Base-by-base conservation (phyloP, 2,888 invertebrate genomes). In the Notodonta dromedarius region DNA sequence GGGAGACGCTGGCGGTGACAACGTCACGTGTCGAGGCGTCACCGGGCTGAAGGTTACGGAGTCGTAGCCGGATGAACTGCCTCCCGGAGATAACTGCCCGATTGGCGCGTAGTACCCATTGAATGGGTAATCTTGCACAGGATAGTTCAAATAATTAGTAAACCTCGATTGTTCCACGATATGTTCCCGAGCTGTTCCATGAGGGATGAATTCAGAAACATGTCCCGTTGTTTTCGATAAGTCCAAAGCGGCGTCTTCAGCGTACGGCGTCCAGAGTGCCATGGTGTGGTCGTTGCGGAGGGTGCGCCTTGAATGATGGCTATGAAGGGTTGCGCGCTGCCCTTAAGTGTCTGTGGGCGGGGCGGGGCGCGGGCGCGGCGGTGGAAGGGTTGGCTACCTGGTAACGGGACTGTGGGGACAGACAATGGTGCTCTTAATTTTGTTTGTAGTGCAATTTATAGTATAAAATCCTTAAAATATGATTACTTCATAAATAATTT, bases 231-330 rank as follows among this genome's bases (percentile, higher is more conserved):
- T 51, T 63, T 84, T 86, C n/a, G 83, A 74, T 52, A 90, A 70
- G 61, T 90, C 89, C 64, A 89, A 56, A 9, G 86, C 82, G 6
- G 73, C 56, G 56, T 85, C 84, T 14, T 87, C 88, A 9, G 79
- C 84, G 80, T 89, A 90, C 3, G 90, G 90, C n/a, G 85, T 89
- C 90, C 90, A 90, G 40, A 91, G 77, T 65, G 89, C 80, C 90
- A 90, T 90, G 60, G 66, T 70, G 76, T 61, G 62, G 60, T 62
- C 56, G 58, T 52, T 32, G 61, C 63, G 58, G 54, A 62, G 71
- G 71, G 66, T 66, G 66, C 67, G 59, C 68, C 66, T 39, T 40
- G 72, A 79, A 76, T 76, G 73, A 48, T 60, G 24, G 39, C 32
- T 8, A 58, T 12, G 58, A 64, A 60, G 71, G 73, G 72, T 63